Conservation (phyloP, 2,888 invertebrate genomes). For the Pammene fasciana region DNA sequence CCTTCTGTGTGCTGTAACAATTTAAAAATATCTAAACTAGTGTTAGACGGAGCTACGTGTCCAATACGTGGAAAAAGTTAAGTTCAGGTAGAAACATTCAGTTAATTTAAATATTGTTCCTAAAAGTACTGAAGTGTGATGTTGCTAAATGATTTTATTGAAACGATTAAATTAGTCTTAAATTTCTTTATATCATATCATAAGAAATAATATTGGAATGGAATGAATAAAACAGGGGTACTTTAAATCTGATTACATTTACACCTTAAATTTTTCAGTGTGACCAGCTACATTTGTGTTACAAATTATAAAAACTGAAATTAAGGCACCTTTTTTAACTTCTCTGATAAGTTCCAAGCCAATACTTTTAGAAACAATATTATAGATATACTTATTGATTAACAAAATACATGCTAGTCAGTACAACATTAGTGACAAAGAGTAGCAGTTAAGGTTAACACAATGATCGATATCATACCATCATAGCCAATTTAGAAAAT, state of each 20-base stretch:
- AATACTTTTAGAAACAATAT: constrained; percentile 19
- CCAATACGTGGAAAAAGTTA: constrained; percentile 47
- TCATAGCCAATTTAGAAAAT: constrained; percentile 38
- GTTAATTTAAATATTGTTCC: constrained; percentile 23
- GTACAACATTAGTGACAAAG: constrained; percentile 60
- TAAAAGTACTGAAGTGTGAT: constrained; percentile 12
- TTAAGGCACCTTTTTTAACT: background rate
- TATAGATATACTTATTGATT: constrained; percentile 49
- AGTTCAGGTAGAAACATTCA: constrained; percentile 38
- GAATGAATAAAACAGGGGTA: no score
- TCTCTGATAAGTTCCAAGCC: background rate
- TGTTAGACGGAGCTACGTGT: constrained; percentile 57
- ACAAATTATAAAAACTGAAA: background rate
- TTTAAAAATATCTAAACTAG: constrained; percentile 59
- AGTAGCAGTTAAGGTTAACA: constrained; percentile 38
- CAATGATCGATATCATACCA: constrained; percentile 20
- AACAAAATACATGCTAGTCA: constrained; percentile 68
- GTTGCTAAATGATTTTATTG: background rate
- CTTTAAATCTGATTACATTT: no score
- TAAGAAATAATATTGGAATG: no score
- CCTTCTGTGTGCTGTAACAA: constrained; percentile 68
- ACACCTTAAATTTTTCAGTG: background rate
- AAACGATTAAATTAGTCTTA: background rate
- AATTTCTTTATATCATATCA: background rate
- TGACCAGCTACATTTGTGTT: background rate